Base-by-base conservation (phyloP, 1,140 invertebrate genomes). In the Aradophagus sp. region DNA sequence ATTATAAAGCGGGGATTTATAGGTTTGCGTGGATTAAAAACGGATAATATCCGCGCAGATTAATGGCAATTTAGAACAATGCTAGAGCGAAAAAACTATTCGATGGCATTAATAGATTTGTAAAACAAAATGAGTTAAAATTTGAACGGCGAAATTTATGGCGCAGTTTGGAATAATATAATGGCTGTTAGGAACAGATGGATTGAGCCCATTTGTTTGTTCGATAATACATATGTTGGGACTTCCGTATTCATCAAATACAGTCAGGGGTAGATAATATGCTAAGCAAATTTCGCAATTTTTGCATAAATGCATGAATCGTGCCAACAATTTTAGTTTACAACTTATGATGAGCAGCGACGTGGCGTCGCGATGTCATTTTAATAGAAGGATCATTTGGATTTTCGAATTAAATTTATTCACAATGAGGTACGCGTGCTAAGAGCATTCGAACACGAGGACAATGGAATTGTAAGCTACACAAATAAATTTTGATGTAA, bases 111-210 rank as follows among this genome's bases (percentile, higher is more conserved):
- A 41, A 53, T 16, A 39, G 50, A 41, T 53, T 53, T 41, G 36
- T 45, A 41, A 45, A 45, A 42, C 29, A 42, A 42, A 42, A 31
- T 41, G 48, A 53, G 23, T 53, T 39, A 34, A 55, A 55, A 34
- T 55, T 55, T 55, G 50, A 41, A 8, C 26, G 29, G 5, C 5
- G 10, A 4, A 59, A 59, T 59, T 59, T 59, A 59, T 48, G 35
- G 32, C 26, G 34, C 27, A 19, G 44, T 59, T 59, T 39, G 32
- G 47, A 63, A 63, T 52, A 52, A 38, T 52, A 52, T 61, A 61
- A 61, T 50, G 20, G 47, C 59, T 63, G 59, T 63, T 63, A 55
- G 61, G 41, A 65, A 39, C 61, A 53, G 48, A 65, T 47, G 61
- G 61, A 53, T 65, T 47, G 55, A 47, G 41, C 26, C 36, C 31